These are phyloP conservation scores for Brachyrhaphis roseni DNA, from an alignment of 2,797 vertebrate genomes.

Conservation along the genomic window DNA sequence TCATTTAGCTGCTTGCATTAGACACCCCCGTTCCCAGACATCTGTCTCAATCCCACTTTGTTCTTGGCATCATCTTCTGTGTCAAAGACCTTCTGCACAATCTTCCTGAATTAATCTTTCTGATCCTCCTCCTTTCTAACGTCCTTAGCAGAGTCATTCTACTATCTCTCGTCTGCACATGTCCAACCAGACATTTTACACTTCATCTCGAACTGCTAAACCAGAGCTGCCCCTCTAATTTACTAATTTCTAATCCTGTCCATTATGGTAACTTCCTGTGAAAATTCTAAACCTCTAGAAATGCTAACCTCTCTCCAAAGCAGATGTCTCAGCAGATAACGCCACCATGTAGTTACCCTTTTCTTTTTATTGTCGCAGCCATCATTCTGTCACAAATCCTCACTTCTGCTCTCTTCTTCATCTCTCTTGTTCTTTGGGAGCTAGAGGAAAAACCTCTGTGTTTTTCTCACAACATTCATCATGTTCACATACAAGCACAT, in stretches of 20 bases:
- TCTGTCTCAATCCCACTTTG: neutral
- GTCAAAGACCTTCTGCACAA: neutral
- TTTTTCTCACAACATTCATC: neutral
- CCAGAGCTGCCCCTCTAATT: neutral
- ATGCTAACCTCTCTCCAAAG: neutral
- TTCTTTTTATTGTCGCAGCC: neutral
- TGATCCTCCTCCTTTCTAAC: neutral
- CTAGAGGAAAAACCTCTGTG: neutral
- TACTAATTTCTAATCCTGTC: neutral
- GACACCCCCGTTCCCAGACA: neutral
- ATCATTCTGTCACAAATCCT: neutral
- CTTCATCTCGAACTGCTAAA: neutral
- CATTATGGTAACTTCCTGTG: neutral
- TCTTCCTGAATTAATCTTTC: neutral
- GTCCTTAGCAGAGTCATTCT: neutral
- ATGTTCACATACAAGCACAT: neutral
- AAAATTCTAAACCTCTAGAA: neutral
- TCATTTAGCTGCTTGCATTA: neutral
- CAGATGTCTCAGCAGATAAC: neutral
- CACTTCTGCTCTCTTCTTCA: neutral
- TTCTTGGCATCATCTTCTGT: neutral
- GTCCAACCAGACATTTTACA: neutral
- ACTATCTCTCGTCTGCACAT: neutral
- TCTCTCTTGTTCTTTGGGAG: neutral
- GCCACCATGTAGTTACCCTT: neutral